These are phyloP conservation scores for Trichacis sp. DNA, from an alignment of 2,888 invertebrate species.

Conservation along the genomic window DNA sequence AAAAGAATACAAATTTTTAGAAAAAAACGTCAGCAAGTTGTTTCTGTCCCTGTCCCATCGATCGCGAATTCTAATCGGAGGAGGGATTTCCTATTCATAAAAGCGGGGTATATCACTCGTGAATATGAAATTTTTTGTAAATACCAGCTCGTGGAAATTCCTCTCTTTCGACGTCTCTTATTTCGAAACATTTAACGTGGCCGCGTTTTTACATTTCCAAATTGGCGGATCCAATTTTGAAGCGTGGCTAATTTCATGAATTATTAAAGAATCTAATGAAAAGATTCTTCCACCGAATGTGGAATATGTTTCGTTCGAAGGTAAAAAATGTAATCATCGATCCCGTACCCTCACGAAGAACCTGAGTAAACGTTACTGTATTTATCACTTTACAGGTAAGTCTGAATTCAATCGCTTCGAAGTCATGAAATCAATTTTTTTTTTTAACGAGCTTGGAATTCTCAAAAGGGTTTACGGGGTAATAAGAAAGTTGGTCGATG, in stretches of 20 bases:
- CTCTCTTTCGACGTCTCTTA: not conserved
- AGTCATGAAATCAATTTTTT: not conserved
- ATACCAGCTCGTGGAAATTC: constrained; percentile 2
- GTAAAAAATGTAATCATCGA: constrained; percentile 24
- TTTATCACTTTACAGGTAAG: not conserved
- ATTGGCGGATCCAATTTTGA: constrained; percentile 37
- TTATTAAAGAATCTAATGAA: constrained; percentile 36
- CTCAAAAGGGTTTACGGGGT: not conserved
- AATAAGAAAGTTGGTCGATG: constrained; percentile 1
- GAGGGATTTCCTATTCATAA: not conserved
- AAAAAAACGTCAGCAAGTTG: constrained; percentile 50
- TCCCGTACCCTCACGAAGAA: constrained; percentile 24
- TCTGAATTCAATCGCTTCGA: not conserved
- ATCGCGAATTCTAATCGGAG: not conserved
- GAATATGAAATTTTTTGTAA: not conserved
- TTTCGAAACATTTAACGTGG: constrained; percentile 16
- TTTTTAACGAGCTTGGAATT: not conserved
- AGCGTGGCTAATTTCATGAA: constrained; percentile 41
- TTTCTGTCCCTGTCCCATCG: not conserved
- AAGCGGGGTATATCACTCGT: not conserved
- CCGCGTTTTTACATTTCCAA: constrained; percentile 26
- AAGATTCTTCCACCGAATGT: constrained; percentile 33
- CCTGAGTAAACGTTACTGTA: not conserved
- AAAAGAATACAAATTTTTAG: constrained; percentile 65
- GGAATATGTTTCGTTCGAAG: constrained; percentile 24